Conservation (phyloP, 2,113 vertebrate species). For the Xiphorhynchus elegans region DNA sequence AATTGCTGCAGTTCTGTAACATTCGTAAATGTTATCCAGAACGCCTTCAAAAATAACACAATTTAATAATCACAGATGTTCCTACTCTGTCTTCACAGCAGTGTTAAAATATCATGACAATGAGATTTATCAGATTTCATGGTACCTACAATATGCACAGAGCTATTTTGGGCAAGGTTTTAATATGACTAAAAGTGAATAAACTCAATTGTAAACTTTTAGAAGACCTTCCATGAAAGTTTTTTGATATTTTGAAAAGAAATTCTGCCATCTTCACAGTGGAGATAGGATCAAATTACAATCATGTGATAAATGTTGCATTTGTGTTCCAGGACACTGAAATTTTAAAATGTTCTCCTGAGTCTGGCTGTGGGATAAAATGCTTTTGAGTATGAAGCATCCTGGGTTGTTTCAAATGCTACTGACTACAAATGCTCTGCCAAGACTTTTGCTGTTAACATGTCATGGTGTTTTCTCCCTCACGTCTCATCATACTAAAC, state of each 20-base stretch:
- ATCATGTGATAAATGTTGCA: not conserved
- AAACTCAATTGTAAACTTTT: slow-evolving; percentile 22
- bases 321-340: not conserved
- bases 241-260: not conserved
- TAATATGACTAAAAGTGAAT: not conserved
- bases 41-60: slow-evolving; percentile 53
- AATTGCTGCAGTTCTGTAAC: slow-evolving; percentile 27
- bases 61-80: slow-evolving; percentile 67
- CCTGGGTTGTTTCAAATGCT: not conserved
- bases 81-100: slow-evolving; percentile 52
- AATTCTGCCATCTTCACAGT: not conserved
- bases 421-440: not conserved
- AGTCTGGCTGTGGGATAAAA: not conserved
- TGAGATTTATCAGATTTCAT: slow-evolving; percentile 59
- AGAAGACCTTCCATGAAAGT: not conserved
- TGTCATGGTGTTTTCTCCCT: not conserved
- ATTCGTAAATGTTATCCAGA: slow-evolving; percentile 37
- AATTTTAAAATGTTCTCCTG: not conserved
- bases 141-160: not conserved
- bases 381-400: not conserved
- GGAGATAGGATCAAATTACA: not conserved
- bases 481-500: not conserved
- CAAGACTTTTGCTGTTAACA: not conserved
- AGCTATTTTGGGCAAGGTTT: slow-evolving; percentile 14
- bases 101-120: slow-evolving; percentile 50